Conservation (phyloP, 2,113 vertebrate species). For the Chascanopsetta lugubris region DNA sequence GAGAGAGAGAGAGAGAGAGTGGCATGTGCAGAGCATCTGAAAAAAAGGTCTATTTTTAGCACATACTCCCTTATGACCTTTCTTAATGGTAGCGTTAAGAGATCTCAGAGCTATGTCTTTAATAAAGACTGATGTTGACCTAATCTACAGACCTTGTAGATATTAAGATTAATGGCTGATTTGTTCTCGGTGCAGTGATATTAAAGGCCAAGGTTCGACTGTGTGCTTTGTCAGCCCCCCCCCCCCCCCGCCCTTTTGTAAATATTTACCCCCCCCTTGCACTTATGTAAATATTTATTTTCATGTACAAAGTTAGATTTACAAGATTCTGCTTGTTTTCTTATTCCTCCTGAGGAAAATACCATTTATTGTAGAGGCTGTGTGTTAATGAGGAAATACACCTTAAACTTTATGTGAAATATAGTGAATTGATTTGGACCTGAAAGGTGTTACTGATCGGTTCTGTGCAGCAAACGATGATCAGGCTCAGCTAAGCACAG, state of each 20-base stretch:
- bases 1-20: slow-evolving; percentile 39
- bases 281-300: slow-evolving; percentile 2
- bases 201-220: slow-evolving; percentile 32
- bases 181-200: slow-evolving; percentile 20
- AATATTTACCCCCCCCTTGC: neutral
- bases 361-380: neutral
- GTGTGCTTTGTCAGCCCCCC: neutral
- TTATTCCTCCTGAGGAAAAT: neutral
- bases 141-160: slow-evolving; percentile 49
- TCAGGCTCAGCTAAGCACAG: slow-evolving; percentile 63
- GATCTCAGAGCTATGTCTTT: slow-evolving; percentile 56
- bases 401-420: slow-evolving; percentile 17
- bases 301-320: neutral
- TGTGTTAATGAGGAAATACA: neutral
- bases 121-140: slow-evolving; percentile 46
- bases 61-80: slow-evolving; percentile 57
- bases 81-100: slow-evolving; percentile 58
- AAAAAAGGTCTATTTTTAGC: slow-evolving; percentile 72
- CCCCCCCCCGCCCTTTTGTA: neutral
- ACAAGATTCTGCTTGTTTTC: neutral
- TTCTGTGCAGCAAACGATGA: slow-evolving; percentile 47
- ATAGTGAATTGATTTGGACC: slow-evolving; percentile 1
- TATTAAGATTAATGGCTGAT: slow-evolving; percentile 34
- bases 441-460: slow-evolving; percentile 15
- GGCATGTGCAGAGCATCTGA: slow-evolving; percentile 63